Base-by-base conservation (phyloP, 2,888 invertebrate genomes). In the Ornithoptera alexandrae region DNA sequence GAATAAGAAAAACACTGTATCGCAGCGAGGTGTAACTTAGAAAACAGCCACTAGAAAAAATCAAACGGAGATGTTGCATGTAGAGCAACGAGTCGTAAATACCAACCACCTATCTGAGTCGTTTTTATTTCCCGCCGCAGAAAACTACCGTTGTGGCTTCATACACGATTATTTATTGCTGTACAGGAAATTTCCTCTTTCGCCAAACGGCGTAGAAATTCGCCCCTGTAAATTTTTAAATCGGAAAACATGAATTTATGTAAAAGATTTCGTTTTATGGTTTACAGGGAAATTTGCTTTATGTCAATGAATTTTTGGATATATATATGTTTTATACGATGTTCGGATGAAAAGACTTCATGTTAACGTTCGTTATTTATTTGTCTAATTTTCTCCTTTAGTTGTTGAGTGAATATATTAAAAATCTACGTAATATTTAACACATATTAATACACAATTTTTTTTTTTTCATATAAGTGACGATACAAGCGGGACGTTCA, bases 171-270 rank as follows among this genome's bases (percentile, higher is more conserved):
- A 70, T 70, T 70, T 70, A 70, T 70, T 63, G 70, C 46, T 59
- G 46, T 22, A 67, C 70, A 64, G 70, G 67, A 70, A 70, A 67
- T 70, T 70, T 67, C 63, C 70, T 70, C 67, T 64, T 70, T 67
- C 70, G 70, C 70, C 60, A 59, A 67, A 67, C 66, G 59, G 53
- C 63, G 61, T 39, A 53, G 46, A 68, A 66, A 59, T 63, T 67
- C 39, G 30, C 66, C 66, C 36, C 59, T 53, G 67, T 64, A 67
- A 64, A 70, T 67, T 64, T 60, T 57, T 50, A 67, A 70, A 67
- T 70, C 70, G 70, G 70, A 64, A 70, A 67, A 63, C 60, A 64
- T 39, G 62, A 67, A 64, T 70, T 62, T 20, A 39, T 53, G 63
- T 62, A 62, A 62, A 62, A 5, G 4, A 62, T 22, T 10, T 17